Conservation (phyloP, 2,888 invertebrate genomes). For the Thecocarcelia acutangulata region DNA sequence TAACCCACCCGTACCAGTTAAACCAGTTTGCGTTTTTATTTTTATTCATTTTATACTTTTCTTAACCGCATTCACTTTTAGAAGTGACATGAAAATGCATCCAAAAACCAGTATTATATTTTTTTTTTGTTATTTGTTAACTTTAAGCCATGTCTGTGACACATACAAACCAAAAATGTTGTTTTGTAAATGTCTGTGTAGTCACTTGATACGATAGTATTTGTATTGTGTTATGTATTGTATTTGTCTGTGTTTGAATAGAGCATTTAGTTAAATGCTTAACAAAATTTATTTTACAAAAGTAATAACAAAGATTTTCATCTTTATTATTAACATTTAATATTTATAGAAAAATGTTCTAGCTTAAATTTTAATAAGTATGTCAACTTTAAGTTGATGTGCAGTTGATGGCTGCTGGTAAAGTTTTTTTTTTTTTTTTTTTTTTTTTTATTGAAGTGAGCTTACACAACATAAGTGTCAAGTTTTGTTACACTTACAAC, state of each 20-base stretch:
- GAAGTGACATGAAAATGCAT: conserved; percentile 59
- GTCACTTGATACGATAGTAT: neutral
- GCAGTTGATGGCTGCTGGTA: neutral
- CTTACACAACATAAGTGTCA: neutral
- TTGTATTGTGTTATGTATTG: neutral
- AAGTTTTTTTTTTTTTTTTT: neutral
- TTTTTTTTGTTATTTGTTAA: conserved; percentile 18
- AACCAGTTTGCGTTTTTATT: conserved; percentile 45
- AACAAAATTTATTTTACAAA: conserved; percentile 11
- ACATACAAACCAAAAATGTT: conserved; percentile 47
- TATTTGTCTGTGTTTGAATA: neutral
- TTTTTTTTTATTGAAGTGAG: neutral
- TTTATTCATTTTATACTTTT: conserved; percentile 12
- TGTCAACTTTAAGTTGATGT: conserved; percentile 28
- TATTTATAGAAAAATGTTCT: neutral
- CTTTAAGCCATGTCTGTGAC: conserved; percentile 49
- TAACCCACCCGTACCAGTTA: conserved; percentile 55
- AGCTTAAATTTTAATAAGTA: conserved; percentile 6
- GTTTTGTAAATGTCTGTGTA: neutral
- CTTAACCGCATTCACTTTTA: conserved; percentile 61
- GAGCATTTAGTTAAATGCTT: conserved; percentile 1
- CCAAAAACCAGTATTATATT: conserved; percentile 35
- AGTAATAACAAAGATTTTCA: neutral
- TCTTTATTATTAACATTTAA: conserved; percentile 1
- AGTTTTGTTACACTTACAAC: conserved; percentile 3